These are phyloP conservation scores for Cyprinodon tularosa DNA, from an alignment of 2,113 vertebrate genomes.

Conservation along the genomic window DNA sequence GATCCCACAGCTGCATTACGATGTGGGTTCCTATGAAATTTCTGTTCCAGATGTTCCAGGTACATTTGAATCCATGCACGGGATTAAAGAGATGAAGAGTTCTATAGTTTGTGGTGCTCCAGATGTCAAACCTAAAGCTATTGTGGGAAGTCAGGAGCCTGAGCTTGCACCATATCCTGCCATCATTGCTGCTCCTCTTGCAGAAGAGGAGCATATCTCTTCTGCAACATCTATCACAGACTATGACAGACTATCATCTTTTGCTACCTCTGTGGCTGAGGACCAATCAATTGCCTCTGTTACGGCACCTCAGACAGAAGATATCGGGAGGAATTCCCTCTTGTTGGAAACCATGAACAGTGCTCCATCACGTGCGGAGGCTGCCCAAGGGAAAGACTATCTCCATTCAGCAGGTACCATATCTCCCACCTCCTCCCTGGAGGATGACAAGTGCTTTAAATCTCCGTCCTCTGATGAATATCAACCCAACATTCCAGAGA, in stretches of 20 bases:
- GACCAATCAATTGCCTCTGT: slow-evolving; percentile 94
- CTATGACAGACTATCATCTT: slow-evolving; percentile 96
- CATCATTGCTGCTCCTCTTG: slow-evolving; percentile 91
- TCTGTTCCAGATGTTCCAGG: slow-evolving; percentile 86
- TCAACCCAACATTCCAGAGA: slow-evolving; percentile 81
- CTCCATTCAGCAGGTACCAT: slow-evolving; percentile 96
- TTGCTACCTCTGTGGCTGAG: slow-evolving; percentile 94
- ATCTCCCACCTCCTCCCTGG: slow-evolving; percentile 95
- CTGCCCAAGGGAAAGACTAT: slow-evolving; percentile 91
- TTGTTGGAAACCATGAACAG: slow-evolving; percentile 90
- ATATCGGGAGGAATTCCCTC: slow-evolving; percentile 89
- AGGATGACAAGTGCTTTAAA: slow-evolving; percentile 97
- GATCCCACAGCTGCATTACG: slow-evolving; percentile 87
- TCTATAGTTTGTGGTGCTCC: slow-evolving; percentile 63
- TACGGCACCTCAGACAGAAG: slow-evolving; percentile 93
- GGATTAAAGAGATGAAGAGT: slow-evolving; percentile 81
- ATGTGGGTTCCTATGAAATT: slow-evolving; percentile 84
- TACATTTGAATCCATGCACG: slow-evolving; percentile 86
- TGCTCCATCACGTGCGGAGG: slow-evolving; percentile 88
- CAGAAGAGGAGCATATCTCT: slow-evolving; percentile 96
- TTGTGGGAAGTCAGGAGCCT: slow-evolving; percentile 78
- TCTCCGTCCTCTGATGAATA: slow-evolving; percentile 94
- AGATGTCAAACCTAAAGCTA: slow-evolving; percentile 80
- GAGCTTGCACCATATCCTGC: slow-evolving; percentile 86
- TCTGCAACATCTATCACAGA: slow-evolving; percentile 98